Evolutionary conservation across 2,797 vertebrate genomes (phyloP), one percentile per base, ranked within the genome.

Genomic region (Notolabrus celidotus): DNA sequence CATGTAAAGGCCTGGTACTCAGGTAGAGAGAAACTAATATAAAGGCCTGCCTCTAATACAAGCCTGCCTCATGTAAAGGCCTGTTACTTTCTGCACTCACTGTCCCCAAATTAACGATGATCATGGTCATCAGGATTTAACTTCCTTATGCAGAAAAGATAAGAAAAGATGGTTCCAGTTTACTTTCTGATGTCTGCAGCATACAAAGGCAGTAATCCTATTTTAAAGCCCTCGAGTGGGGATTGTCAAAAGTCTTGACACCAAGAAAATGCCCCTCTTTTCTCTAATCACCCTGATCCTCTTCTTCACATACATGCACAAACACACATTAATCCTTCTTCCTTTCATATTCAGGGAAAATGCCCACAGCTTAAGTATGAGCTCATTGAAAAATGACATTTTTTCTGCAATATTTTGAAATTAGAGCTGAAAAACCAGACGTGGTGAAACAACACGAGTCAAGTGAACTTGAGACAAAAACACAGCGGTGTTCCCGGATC

Each of bases 221-320:
- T 36, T 55, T 34, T 54, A 25, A 16, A 29, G 47, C 33, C 19
- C 5, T 16, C 7, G 14, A 33, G 38, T 34, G 17, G 31, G 25
- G 22, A 62, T 50, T 36, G 1, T 60, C 3, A 34, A 10, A 39
- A 39, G 25, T 62, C 50, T 47, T 25, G 10, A 53, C 17, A 8
- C 1, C 10, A 41, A 41, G 7, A 52, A 15, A 52, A 58, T n/a
- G 7, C 27, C 20, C 19, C 12, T 20, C 34, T 17, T 67, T 43
- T 55, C 29, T 17, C 16, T 63, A 58, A 74, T 7, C 34, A 14
- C 16, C 1, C 9, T 54, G 42, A 71, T 77, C 59, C 51, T 45
- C 55, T 53, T 57, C 16, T 36, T 15, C 39, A 42, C 25, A 20
- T n/a, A 29, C 25, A 46, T 14, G 14, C 29, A 50, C 11, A 19